Evolutionary conservation across 2,113 vertebrate species (phyloP).

Genomic region (Onychostoma macrolepis): DNA sequence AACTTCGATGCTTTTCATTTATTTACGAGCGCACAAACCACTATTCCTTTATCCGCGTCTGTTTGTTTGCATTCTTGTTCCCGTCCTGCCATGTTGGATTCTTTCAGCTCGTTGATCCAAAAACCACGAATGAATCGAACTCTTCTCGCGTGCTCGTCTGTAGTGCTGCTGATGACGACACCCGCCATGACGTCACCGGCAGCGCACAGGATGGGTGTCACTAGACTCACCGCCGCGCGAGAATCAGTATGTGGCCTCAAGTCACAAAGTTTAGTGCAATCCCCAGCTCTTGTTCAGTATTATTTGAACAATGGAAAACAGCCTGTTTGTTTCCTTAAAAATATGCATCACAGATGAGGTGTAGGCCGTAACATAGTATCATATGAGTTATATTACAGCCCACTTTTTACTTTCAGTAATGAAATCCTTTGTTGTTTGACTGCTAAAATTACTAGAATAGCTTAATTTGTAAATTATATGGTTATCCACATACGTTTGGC

Average conservation of each 20-base stretch:
- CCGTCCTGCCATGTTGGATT: constrained; percentile 74
- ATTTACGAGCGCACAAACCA: constrained; percentile 60
- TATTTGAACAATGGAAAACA: too few species aligned
- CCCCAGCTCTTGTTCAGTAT: background rate
- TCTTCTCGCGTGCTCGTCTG: background rate
- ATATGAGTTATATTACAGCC: background rate
- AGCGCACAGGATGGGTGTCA: background rate
- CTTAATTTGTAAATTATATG: background rate
- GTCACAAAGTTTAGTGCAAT: background rate
- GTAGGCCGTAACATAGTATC: background rate
- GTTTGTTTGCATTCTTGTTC: constrained; percentile 19
- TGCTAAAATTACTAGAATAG: background rate
- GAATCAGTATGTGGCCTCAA: background rate
- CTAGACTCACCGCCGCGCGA: background rate
- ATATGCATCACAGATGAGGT: too few species aligned
- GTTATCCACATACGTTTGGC: background rate
- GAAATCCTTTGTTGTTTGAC: background rate
- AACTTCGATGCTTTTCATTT: background rate
- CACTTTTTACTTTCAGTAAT: background rate
- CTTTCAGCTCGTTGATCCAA: background rate
- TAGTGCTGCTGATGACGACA: constrained; percentile 8
- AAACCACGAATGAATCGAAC: background rate
- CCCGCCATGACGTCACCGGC: background rate
- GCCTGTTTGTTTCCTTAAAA: background rate
- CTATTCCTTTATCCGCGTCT: constrained; percentile 66